phyloP scores from a whole-genome alignment of 2,113 vertebrate genomes.

The Chaenogobius annularis region DNA sequence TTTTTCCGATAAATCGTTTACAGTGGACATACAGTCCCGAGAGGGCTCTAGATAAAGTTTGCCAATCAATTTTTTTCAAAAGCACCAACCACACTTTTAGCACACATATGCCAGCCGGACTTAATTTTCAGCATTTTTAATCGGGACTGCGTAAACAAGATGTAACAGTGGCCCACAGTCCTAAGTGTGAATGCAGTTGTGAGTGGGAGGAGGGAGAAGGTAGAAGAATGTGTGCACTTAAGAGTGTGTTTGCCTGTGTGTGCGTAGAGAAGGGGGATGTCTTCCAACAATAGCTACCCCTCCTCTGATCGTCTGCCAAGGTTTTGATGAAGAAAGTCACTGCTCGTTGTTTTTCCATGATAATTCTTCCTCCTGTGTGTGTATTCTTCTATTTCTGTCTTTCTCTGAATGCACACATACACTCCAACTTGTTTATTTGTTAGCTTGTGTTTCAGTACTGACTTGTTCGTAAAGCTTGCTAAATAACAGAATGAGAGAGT shows the following conservation, averaged over 20 bases:
- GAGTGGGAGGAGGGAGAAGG: constrained; percentile 41
- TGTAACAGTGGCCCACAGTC: constrained; percentile 55
- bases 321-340: constrained; percentile 79
- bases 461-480: constrained; percentile 74
- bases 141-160: constrained; percentile 73
- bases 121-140: constrained; percentile 55
- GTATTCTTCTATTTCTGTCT: constrained; percentile 57
- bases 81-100: constrained; percentile 40
- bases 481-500: constrained; percentile 73
- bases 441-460: constrained; percentile 68
- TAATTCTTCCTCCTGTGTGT: constrained; percentile 59
- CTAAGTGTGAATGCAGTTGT: constrained; percentile 55
- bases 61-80: constrained; percentile 68
- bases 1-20: constrained; percentile 80
- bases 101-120: constrained; percentile 9
- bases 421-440: constrained; percentile 58
- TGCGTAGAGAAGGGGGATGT: constrained; percentile 54
- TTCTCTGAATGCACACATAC: constrained; percentile 17
- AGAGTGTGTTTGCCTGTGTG: constrained; percentile 47
- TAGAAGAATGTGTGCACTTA: constrained; percentile 36
- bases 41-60: constrained; percentile 76
- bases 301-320: constrained; percentile 78
- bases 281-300: constrained; percentile 72
- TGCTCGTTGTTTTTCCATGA: constrained; percentile 67
- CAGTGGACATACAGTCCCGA: constrained; percentile 69